Percentiles rank a stretch among this genome's conserved stretches.
Evolutionary conservation across 2,888 invertebrate species (phyloP).

Genomic region (Cryptosula pallasiana): DNA sequence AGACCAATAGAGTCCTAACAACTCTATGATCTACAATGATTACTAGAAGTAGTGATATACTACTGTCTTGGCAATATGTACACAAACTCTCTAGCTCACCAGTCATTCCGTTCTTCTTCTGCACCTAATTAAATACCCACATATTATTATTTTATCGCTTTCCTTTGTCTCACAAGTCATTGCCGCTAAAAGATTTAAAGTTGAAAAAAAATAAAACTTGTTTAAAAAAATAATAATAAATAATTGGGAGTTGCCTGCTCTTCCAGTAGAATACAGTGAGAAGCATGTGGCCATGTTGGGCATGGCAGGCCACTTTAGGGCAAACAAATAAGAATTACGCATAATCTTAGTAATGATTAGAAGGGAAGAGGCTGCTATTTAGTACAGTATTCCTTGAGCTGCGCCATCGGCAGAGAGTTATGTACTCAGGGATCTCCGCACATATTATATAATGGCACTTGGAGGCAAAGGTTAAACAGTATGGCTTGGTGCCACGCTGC

Average conservation of each 20-base stretch:
- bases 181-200: too few species aligned
- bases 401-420: not conserved
- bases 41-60: conserved; percentile 14
- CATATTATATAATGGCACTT: not conserved
- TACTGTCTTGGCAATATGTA: conserved; percentile 24
- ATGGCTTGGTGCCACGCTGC: not conserved
- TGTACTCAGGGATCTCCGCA: not conserved
- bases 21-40: not conserved
- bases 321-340: not conserved
- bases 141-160: too few species aligned
- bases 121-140: too few species aligned
- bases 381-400: not conserved
- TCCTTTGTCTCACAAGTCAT: too few species aligned
- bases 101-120: not conserved
- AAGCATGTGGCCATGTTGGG: too few species aligned
- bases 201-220: too few species aligned
- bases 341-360: not conserved
- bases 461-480: not conserved
- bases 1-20: conserved; percentile 4
- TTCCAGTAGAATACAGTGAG: too few species aligned
- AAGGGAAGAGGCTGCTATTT: conserved; percentile 2
- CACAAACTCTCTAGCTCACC: not conserved
- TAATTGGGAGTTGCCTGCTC: too few species aligned
- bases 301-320: not conserved
- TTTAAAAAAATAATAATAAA: too few species aligned